A percentile compares a stretch with the other conserved stretches of the same genome.
Evolutionary conservation across 2,113 vertebrate genomes (phyloP).

Genomic region (Myrmecophaga tridactyla): DNA sequence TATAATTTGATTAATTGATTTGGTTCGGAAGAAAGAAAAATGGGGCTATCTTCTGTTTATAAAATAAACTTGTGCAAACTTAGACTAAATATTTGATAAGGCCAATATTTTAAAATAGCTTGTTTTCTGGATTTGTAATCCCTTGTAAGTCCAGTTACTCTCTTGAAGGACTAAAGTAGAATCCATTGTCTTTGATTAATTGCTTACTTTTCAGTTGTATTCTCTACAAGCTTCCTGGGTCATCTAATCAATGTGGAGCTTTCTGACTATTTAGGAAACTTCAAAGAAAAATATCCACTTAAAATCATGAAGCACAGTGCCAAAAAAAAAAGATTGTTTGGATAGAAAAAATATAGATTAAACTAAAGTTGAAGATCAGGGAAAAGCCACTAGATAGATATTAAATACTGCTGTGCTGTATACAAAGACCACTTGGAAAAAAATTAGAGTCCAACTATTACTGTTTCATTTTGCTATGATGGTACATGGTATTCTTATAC

Average conservation of each 20-base stretch:
- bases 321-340: neutral
- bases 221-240: neutral
- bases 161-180: neutral
- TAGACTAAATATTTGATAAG: neutral
- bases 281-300: neutral
- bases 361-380: neutral
- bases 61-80: neutral
- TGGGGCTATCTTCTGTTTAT: neutral
- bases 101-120: neutral
- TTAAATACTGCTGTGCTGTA: neutral
- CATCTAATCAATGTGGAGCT: neutral
- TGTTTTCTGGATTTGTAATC: neutral
- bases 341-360: neutral
- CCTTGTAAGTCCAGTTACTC: neutral
- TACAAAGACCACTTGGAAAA: neutral
- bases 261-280: neutral
- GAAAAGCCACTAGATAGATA: neutral
- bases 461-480: neutral
- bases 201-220: neutral
- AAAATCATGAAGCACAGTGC: neutral
- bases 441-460: neutral
- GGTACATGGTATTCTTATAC: neutral
- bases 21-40: constrained; percentile 30
- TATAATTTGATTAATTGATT: neutral
- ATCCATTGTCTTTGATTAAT: neutral